Conservation (phyloP, 2,113 vertebrate species). For the Lathamus discolor region DNA sequence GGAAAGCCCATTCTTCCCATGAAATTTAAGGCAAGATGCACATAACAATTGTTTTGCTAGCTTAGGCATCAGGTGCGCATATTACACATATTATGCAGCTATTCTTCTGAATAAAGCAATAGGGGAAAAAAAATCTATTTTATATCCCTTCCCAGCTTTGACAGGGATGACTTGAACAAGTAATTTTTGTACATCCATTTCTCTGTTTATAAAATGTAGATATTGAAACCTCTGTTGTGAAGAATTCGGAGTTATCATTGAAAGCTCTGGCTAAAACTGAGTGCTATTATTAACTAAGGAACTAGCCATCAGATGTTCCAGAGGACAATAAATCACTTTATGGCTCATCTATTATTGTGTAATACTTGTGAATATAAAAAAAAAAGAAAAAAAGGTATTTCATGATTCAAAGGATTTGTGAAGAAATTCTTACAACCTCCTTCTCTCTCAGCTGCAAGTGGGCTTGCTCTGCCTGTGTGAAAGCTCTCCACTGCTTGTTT, state of each 20-base stretch:
- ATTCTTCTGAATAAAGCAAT: neutral
- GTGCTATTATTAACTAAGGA: neutral
- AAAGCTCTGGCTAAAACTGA: neutral
- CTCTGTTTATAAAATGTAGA: neutral
- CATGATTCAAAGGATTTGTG: neutral
- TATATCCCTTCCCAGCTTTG: neutral
- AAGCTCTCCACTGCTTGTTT: neutral
- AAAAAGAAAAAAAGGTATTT: neutral
- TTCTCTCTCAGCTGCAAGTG: neutral
- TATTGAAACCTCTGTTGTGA: neutral
- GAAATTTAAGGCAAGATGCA: neutral
- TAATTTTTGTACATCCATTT: conserved; percentile 34
- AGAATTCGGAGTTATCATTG: neutral
- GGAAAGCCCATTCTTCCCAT: neutral
- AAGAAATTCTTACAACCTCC: neutral
- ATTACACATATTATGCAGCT: neutral
- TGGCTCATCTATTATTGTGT: neutral
- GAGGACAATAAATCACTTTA: neutral
- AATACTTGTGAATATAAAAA: neutral
- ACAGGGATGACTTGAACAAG: neutral
- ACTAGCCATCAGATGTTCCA: neutral
- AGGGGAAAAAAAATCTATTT: neutral
- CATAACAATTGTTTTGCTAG: neutral
- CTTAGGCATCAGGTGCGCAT: neutral
- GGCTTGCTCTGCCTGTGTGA: neutral